These are phyloP conservation scores for Chrysocyon brachyurus DNA, from an alignment of 2,797 vertebrate genomes.

Conservation along the genomic window DNA sequence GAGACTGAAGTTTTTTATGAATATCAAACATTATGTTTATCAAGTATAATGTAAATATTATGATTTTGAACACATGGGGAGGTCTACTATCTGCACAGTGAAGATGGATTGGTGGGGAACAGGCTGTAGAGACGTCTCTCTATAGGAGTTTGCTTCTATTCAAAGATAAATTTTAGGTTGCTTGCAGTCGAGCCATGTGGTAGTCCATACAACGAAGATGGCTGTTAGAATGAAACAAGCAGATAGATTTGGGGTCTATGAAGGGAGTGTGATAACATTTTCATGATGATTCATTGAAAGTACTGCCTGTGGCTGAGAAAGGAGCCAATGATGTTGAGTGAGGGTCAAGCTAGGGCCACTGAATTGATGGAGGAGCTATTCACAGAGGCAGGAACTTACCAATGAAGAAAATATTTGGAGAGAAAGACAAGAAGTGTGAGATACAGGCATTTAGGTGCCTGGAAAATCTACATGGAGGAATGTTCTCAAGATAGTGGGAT, in stretches of 20 bases:
- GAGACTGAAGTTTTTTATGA: not conserved
- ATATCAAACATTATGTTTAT: not conserved
- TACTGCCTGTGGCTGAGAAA: not conserved
- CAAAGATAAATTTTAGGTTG: not conserved
- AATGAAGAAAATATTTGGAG: not conserved
- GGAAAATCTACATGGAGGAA: not conserved
- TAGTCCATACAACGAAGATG: not conserved
- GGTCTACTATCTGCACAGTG: not conserved
- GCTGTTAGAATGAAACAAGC: not conserved
- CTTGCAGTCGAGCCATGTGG: not conserved
- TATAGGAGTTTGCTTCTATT: not conserved
- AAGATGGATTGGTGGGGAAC: not conserved
- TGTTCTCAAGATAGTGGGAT: not conserved
- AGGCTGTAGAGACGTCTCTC: not conserved
- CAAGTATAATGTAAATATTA: not conserved
- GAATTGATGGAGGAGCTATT: fast-evolving
- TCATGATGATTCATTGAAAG: not conserved
- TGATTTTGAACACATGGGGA: not conserved
- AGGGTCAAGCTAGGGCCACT: fast-evolving
- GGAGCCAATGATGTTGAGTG: not conserved
- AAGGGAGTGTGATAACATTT: not conserved
- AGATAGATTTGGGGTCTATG: not conserved
- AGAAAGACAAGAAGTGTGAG: not conserved
- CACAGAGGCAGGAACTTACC: not conserved
- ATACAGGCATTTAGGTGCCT: not conserved